phyloP scores from a whole-genome alignment of 2,797 vertebrate species.

The Eleutherodactylus coqui region DNA sequence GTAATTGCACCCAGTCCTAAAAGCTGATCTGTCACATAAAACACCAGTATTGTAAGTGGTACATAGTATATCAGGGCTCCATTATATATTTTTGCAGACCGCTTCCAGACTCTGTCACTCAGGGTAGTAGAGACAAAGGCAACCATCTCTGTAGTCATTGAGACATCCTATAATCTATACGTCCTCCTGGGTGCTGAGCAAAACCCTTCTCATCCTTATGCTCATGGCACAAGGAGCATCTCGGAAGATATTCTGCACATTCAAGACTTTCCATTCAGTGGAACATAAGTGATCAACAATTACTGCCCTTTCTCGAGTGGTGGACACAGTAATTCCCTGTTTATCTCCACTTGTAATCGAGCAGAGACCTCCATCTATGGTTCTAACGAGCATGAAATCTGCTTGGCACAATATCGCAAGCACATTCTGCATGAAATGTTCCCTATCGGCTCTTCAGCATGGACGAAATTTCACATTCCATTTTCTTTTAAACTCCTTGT shows the following conservation, averaged over 20 bases:
- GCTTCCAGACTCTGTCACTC: background rate
- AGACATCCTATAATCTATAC: background rate
- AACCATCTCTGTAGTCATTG: background rate
- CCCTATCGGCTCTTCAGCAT: too few relatives aligned
- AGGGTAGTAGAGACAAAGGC: background rate
- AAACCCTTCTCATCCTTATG: background rate
- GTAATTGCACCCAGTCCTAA: too few relatives aligned
- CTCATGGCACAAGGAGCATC: background rate
- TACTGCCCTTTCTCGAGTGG: background rate
- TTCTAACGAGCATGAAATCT: background rate
- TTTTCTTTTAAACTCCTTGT: background rate
- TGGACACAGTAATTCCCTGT: conserved; percentile 27
- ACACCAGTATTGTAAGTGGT: too few relatives aligned
- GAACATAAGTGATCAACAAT: background rate
- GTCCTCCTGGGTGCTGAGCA: background rate
- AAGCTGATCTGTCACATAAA: too few relatives aligned
- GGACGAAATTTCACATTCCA: background rate
- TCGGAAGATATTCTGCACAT: background rate
- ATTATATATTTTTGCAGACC: too few relatives aligned
- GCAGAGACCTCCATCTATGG: background rate
- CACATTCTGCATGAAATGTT: background rate
- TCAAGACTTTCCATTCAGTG: background rate
- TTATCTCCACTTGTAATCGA: background rate
- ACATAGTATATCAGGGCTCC: too few relatives aligned
- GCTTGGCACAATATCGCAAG: background rate